These are phyloP conservation scores for Naso thynnoides DNA, from an alignment of 2,797 vertebrate species.

Conservation along the genomic window DNA sequence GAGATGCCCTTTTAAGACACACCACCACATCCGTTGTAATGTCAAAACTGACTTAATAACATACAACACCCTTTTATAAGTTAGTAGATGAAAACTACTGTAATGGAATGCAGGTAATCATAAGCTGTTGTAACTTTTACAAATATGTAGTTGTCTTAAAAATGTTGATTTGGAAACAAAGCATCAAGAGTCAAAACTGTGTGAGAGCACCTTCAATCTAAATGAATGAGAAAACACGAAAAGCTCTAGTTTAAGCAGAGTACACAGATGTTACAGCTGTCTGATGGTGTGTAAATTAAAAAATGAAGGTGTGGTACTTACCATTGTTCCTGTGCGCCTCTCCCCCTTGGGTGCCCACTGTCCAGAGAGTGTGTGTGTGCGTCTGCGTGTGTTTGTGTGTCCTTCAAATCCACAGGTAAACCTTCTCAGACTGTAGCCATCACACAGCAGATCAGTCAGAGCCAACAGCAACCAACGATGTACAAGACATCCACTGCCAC, in stretches of 20 bases:
- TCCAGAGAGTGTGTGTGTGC: slow-evolving; percentile 28
- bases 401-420: slow-evolving; percentile 59
- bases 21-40: neutral
- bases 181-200: neutral
- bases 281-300: slow-evolving; percentile 3
- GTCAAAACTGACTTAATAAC: slow-evolving; percentile 11
- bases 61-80: neutral
- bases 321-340: slow-evolving; percentile 70
- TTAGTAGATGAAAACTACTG: neutral
- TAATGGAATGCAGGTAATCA: neutral
- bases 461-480: slow-evolving; percentile 37
- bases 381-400: slow-evolving; percentile 4
- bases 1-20: neutral
- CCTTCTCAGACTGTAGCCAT: slow-evolving; percentile 69
- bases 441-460: slow-evolving; percentile 26
- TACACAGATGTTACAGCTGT: neutral
- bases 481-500: slow-evolving; percentile 57
- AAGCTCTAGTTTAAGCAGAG: neutral
- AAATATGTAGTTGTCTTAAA: neutral
- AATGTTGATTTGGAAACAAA: neutral
- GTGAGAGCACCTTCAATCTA: neutral
- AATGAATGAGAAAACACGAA: neutral
- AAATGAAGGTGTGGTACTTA: slow-evolving; percentile 66
- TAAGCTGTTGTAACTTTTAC: neutral
- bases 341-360: slow-evolving; percentile 52